phyloP scores from a whole-genome alignment of 53 echinoderm and acorn worm genomes.

The Arbacia lixula region DNA sequence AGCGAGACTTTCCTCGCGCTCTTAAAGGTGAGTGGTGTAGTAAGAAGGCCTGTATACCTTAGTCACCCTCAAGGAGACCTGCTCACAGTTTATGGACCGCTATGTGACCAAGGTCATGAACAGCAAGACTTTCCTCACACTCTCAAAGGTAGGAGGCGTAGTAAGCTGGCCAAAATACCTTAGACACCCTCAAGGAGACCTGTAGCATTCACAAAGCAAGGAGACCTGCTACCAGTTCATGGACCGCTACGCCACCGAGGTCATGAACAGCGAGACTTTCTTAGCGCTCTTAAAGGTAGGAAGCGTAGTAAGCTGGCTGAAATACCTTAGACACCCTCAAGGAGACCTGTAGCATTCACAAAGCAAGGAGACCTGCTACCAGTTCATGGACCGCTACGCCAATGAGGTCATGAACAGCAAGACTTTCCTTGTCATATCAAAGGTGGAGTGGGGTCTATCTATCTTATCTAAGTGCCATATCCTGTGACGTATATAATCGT shows the following conservation, averaged over 20 bases:
- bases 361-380: constrained; percentile 84
- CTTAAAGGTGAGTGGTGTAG: constrained; percentile 72
- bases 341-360: no score
- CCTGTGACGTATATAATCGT: no score
- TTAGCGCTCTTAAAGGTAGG: constrained; percentile 85
- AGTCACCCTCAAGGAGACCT: constrained; percentile 92
- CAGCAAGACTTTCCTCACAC: constrained; percentile 81
- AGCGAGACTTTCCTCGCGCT: constrained; percentile 91
- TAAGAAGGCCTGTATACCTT: neutral
- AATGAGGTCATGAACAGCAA: constrained; percentile 92
- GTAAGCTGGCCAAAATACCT: constrained; percentile 78
- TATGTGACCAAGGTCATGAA: constrained; percentile 74
- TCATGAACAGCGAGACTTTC: constrained; percentile 96
- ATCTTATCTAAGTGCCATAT: no score
- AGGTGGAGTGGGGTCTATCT: no score
- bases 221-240: constrained; percentile 92
- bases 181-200: constrained; percentile 90
- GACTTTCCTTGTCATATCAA: constrained; percentile 81
- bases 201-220: no score
- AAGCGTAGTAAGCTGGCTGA: neutral
- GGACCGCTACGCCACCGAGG: constrained; percentile 68
- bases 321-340: constrained; percentile 73
- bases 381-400: constrained; percentile 60
- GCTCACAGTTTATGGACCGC: constrained; percentile 71
- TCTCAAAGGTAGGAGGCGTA: constrained; percentile 92